Percentiles rank a stretch among this genome's conserved stretches.
These are phyloP conservation scores for Spisula solida DNA, from an alignment of 2,888 invertebrate genomes.

Conservation along the genomic window DNA sequence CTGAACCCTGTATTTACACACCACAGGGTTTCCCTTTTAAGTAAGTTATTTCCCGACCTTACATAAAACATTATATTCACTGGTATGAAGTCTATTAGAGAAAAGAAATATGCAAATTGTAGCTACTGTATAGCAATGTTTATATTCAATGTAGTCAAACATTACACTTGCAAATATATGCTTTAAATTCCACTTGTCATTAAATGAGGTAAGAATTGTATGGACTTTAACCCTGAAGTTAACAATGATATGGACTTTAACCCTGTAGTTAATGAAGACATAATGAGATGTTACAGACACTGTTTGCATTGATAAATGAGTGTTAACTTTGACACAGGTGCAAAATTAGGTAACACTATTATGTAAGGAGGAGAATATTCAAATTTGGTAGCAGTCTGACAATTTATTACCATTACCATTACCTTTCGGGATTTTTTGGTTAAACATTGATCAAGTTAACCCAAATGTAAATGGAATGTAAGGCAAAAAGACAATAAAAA, in stretches of 20 bases:
- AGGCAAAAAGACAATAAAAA: background rate
- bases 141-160: background rate
- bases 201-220: background rate
- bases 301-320: background rate
- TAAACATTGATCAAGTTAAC: background rate
- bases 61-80: background rate
- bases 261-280: background rate
- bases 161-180: conserved; percentile 7
- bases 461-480: background rate
- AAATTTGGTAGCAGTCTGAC: background rate
- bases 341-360: background rate
- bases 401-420: background rate
- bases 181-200: background rate
- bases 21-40: background rate
- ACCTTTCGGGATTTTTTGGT: background rate
- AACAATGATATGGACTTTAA: conserved; percentile 11
- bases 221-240: background rate
- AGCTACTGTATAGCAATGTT: background rate
- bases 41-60: background rate
- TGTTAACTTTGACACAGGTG: background rate
- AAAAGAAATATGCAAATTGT: background rate
- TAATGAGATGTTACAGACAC: background rate
- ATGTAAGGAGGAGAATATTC: background rate
- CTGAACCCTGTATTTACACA: background rate
- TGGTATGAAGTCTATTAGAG: background rate